phyloP scores from a whole-genome alignment of 2,113 vertebrate genomes.

The Chrysemys picta region DNA sequence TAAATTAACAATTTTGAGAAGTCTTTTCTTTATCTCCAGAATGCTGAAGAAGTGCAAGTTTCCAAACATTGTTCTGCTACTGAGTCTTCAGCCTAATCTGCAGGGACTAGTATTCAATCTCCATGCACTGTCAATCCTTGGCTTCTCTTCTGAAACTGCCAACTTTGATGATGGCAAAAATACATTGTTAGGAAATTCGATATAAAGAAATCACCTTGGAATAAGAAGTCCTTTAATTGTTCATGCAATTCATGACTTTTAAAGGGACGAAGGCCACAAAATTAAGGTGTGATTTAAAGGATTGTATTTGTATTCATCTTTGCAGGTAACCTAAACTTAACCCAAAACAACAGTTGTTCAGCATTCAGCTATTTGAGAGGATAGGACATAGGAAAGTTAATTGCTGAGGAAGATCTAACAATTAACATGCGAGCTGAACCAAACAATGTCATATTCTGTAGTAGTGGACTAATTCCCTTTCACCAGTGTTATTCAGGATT shows the following conservation, averaged over 20 bases:
- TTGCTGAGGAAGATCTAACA: fast-evolving
- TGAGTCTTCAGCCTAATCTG: fast-evolving
- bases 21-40: neutral
- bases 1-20: neutral
- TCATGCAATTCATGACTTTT: neutral
- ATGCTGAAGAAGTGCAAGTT: neutral
- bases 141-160: neutral
- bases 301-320: neutral
- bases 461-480: neutral
- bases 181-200: neutral
- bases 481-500: too few species aligned
- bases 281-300: neutral
- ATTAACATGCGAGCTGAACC: neutral
- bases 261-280: neutral
- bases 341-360: neutral
- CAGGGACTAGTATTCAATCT: neutral
- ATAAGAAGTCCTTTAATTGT: neutral
- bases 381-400: neutral
- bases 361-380: neutral
- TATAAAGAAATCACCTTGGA: fast-evolving
- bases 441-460: neutral
- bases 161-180: neutral
- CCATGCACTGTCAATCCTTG: neutral
- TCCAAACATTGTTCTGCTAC: neutral
- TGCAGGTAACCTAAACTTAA: neutral